phyloP scores from a whole-genome alignment of 1,140 invertebrate species.

The Polypedilum pembai region DNA sequence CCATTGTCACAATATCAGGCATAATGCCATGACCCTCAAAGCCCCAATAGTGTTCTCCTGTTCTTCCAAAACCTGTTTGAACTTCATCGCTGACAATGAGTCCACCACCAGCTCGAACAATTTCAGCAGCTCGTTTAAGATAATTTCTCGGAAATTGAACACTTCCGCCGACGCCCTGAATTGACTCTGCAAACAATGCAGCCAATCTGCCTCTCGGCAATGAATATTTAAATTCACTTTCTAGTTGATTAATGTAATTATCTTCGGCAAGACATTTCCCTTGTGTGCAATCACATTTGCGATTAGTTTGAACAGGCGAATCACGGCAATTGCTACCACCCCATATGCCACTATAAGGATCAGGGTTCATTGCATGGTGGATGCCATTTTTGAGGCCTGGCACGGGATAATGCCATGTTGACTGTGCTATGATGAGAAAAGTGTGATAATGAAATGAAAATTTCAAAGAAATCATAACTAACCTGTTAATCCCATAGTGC shows the following conservation, averaged over 20 bases:
- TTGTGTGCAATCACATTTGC: constrained; percentile 58
- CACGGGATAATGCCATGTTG: constrained; percentile 69
- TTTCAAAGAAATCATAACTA: neutral
- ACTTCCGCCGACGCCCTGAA: constrained; percentile 86
- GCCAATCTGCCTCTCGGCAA: constrained; percentile 67
- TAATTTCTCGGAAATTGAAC: constrained; percentile 89
- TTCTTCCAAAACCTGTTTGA: constrained; percentile 92
- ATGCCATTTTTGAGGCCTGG: constrained; percentile 65
- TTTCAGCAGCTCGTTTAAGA: constrained; percentile 71
- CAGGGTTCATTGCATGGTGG: constrained; percentile 86
- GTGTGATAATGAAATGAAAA: neutral
- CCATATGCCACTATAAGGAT: constrained; percentile 83
- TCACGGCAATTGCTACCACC: constrained; percentile 82
- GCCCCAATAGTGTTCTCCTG: constrained; percentile 91
- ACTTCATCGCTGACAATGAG: constrained; percentile 91
- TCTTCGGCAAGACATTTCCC: constrained; percentile 63
- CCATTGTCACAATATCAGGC: constrained; percentile 90
- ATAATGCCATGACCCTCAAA: constrained; percentile 78
- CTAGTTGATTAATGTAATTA: constrained; percentile 74
- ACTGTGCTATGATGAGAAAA: constrained; percentile 52
- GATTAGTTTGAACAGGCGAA: constrained; percentile 67
- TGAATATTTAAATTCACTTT: constrained; percentile 67
- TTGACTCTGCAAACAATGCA: constrained; percentile 88
- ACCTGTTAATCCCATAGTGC: constrained; percentile 64
- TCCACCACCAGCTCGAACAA: constrained; percentile 72